A percentile compares a stretch with the other conserved stretches of the same genome.
Evolutionary conservation across 2,113 vertebrate species (phyloP).

Genomic region (Piliocolobus tephrosceles): DNA sequence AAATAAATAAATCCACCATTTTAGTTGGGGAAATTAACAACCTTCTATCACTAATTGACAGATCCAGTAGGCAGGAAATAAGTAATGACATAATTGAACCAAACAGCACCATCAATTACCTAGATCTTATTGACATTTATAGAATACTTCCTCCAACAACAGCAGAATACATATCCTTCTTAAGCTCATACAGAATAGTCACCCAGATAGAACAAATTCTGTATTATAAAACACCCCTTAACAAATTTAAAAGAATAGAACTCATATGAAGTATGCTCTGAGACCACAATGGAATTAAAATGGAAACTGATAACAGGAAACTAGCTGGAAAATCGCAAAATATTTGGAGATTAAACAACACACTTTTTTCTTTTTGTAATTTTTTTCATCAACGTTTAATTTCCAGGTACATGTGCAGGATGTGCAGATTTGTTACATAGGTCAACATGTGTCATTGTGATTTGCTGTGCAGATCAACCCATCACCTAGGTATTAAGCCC

Average conservation of each 20-base stretch:
- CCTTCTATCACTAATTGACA: not conserved
- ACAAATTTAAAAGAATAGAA: not conserved
- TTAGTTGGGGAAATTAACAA: not conserved
- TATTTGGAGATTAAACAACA: not conserved
- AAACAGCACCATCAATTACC: not conserved
- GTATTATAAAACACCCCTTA: not conserved
- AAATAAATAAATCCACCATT: not conserved
- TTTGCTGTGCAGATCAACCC: too few species aligned
- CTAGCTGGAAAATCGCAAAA: not conserved
- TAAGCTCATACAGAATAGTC: not conserved
- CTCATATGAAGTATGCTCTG: not conserved
- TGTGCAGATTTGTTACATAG: too few species aligned
- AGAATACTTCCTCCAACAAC: not conserved
- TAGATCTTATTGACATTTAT: not conserved
- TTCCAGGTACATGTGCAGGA: too few species aligned
- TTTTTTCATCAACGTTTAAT: too few species aligned
- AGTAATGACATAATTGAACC: not conserved
- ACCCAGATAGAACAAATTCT: not conserved
- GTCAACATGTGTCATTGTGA: too few species aligned
- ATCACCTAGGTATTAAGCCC: too few species aligned
- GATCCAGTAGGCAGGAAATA: not conserved
- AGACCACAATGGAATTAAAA: not conserved
- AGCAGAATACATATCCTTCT: not conserved
- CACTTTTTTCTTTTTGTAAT: too few species aligned
- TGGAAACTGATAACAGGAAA: not conserved